Conservation (phyloP, 1,140 invertebrate species). For the Bombus waltoni region DNA sequence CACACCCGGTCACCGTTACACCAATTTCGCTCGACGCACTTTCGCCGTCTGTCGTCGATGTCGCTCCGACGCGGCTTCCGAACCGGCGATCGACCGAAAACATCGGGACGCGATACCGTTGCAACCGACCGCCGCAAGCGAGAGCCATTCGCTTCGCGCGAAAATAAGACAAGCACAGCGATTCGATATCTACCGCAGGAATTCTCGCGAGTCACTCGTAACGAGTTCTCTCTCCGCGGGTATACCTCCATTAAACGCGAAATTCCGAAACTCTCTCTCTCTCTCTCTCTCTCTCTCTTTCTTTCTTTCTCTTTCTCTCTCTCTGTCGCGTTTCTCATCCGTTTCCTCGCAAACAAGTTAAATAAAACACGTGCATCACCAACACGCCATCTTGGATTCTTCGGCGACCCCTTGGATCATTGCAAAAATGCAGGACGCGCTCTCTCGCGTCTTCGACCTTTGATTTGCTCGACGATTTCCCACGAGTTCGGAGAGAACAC, state of each 20-base stretch:
- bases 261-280: conserved; percentile 72
- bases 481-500: conserved; percentile 41
- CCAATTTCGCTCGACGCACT: not conserved
- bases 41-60: not conserved
- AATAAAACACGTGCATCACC: conserved; percentile 76
- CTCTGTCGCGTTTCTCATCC: conserved; percentile 58
- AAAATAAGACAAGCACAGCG: conserved; percentile 45
- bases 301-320: not conserved
- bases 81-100: not conserved
- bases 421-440: conserved; percentile 81
- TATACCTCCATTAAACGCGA: conserved; percentile 81
- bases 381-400: conserved; percentile 81
- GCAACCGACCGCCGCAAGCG: not conserved
- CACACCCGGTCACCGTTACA: conserved; percentile 7
- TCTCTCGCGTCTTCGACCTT: conserved; percentile 68
- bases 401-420: conserved; percentile 79
- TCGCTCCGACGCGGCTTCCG: not conserved
- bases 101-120: not conserved
- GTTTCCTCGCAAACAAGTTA: conserved; percentile 62
- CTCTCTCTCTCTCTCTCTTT: not conserved
- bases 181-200: conserved; percentile 60
- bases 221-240: conserved; percentile 70
- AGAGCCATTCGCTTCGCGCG: conserved; percentile 36
- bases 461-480: conserved; percentile 57
- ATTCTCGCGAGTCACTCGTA: conserved; percentile 60